Percentiles rank a stretch among this genome's conserved stretches.
Evolutionary conservation across 2,113 vertebrate genomes (phyloP).

Genomic region (Dissostichus mawsoni): DNA sequence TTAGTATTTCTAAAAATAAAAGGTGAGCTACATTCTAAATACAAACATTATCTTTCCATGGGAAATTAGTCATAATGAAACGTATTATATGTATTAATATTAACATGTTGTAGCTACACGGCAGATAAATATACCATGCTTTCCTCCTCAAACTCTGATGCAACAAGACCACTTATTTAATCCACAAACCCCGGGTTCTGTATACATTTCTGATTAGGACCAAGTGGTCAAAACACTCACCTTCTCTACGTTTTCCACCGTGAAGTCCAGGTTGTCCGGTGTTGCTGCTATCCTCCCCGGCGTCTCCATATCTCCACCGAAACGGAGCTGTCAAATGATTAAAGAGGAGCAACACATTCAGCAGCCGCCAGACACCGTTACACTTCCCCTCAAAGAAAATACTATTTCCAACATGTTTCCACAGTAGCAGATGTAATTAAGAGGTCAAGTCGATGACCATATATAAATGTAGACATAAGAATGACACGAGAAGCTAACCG

Average conservation of each 20-base stretch:
- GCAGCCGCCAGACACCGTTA: slow-evolving; percentile 12
- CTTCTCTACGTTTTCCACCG: slow-evolving; percentile 97
- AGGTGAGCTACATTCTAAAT: neutral
- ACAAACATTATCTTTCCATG: neutral
- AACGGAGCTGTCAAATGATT: slow-evolving; percentile 79
- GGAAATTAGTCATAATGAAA: neutral
- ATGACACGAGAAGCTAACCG: slow-evolving; percentile 65
- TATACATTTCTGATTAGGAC: neutral
- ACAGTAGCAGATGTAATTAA: neutral
- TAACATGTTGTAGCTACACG: neutral
- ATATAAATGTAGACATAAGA: neutral
- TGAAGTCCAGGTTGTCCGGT: slow-evolving; percentile 90
- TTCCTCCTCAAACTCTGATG: too few relatives aligned
- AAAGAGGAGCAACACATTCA: slow-evolving; percentile 59
- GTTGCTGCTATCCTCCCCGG: slow-evolving; percentile 79
- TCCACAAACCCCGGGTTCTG: neutral
- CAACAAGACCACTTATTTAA: neutral
- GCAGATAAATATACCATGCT: neutral
- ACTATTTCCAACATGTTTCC: neutral
- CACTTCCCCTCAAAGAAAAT: neutral
- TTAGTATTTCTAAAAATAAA: neutral
- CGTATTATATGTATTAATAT: neutral
- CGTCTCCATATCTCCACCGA: slow-evolving; percentile 78
- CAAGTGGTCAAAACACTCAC: slow-evolving; percentile 73
- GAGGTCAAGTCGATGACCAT: neutral